Conservation (phyloP, 2,113 vertebrate species). For the Takifugu bimaculatus region DNA sequence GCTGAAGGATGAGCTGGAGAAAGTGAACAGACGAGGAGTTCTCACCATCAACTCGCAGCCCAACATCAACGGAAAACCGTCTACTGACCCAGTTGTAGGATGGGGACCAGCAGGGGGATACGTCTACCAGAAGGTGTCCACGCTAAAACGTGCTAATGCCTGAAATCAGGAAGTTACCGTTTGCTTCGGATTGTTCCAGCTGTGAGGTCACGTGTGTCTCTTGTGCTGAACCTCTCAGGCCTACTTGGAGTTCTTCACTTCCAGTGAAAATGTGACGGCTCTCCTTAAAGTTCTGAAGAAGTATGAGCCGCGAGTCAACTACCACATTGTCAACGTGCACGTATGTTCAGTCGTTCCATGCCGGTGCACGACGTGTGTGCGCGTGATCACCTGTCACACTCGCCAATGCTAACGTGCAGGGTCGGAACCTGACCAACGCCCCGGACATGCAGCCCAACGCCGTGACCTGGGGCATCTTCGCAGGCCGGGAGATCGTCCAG, state of each 20-base stretch:
- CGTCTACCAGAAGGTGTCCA: slow-evolving; percentile 92
- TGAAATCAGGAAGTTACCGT: too few relatives aligned
- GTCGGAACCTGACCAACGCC: slow-evolving; percentile 89
- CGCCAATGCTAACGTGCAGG: slow-evolving; percentile 67
- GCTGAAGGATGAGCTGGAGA: slow-evolving; percentile 85
- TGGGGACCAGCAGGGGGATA: slow-evolving; percentile 96
- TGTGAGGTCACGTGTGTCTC: neutral
- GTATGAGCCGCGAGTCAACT: slow-evolving; percentile 90
- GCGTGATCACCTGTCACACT: neutral
- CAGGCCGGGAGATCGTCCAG: slow-evolving; percentile 95
- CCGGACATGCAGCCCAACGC: slow-evolving; percentile 91
- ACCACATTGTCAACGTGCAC: slow-evolving; percentile 94
- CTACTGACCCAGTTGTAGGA: slow-evolving; percentile 88
- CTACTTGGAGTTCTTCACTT: slow-evolving; percentile 96
- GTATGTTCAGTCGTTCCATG: slow-evolving; percentile 58
- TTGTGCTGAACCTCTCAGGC: slow-evolving; percentile 73
- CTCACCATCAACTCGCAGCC: slow-evolving; percentile 98
- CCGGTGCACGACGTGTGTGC: neutral
- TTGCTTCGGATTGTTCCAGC: neutral
- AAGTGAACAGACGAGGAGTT: slow-evolving; percentile 87
- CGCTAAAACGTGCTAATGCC: neutral
- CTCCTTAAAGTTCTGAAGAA: slow-evolving; percentile 90
- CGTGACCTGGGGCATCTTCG: slow-evolving; percentile 97
- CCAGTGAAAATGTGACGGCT: slow-evolving; percentile 81
- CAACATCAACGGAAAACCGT: slow-evolving; percentile 89